Evolutionary conservation across 2,888 invertebrate species (phyloP).

Genomic region (Linyphia triangularis): DNA sequence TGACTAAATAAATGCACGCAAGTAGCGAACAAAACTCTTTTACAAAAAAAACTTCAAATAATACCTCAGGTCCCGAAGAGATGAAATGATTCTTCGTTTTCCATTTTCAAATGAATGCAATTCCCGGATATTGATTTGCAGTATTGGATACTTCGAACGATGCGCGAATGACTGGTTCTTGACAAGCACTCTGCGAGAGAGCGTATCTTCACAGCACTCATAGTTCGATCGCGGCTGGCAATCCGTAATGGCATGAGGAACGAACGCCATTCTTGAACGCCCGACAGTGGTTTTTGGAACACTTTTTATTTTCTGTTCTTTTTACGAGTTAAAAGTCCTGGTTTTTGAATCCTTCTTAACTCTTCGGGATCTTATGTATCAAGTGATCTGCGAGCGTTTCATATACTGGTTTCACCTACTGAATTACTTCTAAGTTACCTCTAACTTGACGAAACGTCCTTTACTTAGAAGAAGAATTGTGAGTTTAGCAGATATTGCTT

Average conservation of each 20-base stretch:
- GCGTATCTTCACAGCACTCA: slow-evolving; percentile 65
- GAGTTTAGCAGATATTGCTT: neutral
- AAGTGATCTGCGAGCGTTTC: neutral
- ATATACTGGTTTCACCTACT: neutral
- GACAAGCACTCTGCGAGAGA: slow-evolving; percentile 61
- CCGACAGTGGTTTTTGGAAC: slow-evolving; percentile 6
- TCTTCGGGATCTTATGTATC: slow-evolving; percentile 42
- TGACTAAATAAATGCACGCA: neutral
- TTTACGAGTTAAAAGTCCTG: neutral
- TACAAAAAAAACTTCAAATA: neutral
- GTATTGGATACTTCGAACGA: neutral
- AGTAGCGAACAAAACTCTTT: neutral
- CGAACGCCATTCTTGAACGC: slow-evolving; percentile 33
- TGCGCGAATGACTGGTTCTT: slow-evolving; percentile 54
- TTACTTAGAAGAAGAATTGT: neutral
- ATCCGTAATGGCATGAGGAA: slow-evolving; percentile 39
- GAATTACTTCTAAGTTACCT: neutral
- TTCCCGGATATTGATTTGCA: slow-evolving; percentile 1
- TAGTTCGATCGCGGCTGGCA: slow-evolving; percentile 44
- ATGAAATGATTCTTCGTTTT: slow-evolving; percentile 52
- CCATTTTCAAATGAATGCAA: slow-evolving; percentile 55
- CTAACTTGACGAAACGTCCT: neutral
- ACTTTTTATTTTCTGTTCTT: neutral
- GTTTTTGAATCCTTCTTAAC: slow-evolving; percentile 28
- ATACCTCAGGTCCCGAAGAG: slow-evolving; percentile 48